Evolutionary conservation across 1,140 invertebrate genomes (phyloP), one percentile per base, ranked within the genome.

Genomic region (Drosophila albomicans): DNA sequence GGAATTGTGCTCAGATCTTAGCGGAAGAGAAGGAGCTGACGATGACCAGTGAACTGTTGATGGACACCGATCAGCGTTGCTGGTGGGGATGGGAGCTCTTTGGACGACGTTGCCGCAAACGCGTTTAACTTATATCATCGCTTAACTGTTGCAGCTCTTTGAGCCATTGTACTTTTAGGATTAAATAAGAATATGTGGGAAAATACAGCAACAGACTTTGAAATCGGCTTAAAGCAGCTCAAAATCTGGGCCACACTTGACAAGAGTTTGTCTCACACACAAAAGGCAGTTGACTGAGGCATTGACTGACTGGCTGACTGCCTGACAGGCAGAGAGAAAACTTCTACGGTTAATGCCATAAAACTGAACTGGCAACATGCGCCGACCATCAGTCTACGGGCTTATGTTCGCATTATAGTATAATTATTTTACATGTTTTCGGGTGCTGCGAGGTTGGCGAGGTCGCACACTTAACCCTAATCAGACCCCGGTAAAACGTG

Each of bases 401-500:
- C 15, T 69, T 51, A 69, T 43, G 16, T 5, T 57, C 54, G 10
- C 13, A 41, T 38, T 57, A 61, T 65, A 66, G 11, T 66, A 70
- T 67, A 75, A 59, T 66, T 67, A 66, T 52, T 38, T 43, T 20
- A 43, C 16, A 25, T 63, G 30, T 35, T 51, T n/a, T 54, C 5
- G 30, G 51, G 6, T 35, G 51, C 25, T 52, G 25, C 6, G 49
- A 13, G n/a, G 30, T 8, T 4, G 10, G 25, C n/a, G 49, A 13
- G n/a, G 15, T 8, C 7, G 28, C 51, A 32, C 45, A 54, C 74
- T 66, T 70, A 81, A 81, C 82, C 82, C 82, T 73, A 86, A 81
- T 79, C 82, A 86, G 56, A 52, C 32, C 28, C 28, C 11, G 15
- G 28, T 7, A 25, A 57, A 57, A 63, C 51, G 10, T 38, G 38